These are phyloP conservation scores for Eurystomus glaucurus DNA, from an alignment of 2,797 vertebrate genomes.

Conservation along the genomic window DNA sequence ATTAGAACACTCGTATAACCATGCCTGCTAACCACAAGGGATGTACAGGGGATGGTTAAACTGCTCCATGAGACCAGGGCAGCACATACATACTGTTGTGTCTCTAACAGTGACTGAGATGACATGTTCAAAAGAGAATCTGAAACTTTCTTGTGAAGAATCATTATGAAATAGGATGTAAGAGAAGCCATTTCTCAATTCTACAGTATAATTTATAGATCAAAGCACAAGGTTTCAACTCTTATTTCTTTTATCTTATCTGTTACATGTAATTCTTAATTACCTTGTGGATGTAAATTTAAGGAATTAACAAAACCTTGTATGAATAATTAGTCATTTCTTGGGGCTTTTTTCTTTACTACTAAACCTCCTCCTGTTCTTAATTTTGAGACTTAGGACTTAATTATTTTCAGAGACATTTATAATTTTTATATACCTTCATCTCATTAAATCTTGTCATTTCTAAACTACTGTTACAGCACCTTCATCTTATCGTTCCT, in stretches of 20 bases:
- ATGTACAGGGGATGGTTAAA: neutral
- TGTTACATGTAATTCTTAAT: neutral
- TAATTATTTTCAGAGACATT: neutral
- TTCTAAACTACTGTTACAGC: neutral
- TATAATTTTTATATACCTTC: neutral
- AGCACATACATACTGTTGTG: neutral
- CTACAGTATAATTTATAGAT: neutral
- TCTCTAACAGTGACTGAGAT: neutral
- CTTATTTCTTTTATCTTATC: neutral
- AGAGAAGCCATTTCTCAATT: neutral
- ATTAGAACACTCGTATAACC: neutral
- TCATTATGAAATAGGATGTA: neutral
- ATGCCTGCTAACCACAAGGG: neutral
- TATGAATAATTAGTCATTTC: neutral
- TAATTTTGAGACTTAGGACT: neutral
- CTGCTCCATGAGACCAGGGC: neutral
- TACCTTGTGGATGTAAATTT: neutral
- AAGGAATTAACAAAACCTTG: neutral
- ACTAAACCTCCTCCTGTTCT: neutral
- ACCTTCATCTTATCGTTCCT: neutral
- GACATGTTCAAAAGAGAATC: neutral
- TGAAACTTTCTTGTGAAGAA: neutral
- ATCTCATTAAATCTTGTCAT: neutral
- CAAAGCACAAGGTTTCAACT: neutral
- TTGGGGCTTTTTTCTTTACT: neutral